Conservation (phyloP, 2,113 vertebrate genomes). For the Osmerus mordax region DNA sequence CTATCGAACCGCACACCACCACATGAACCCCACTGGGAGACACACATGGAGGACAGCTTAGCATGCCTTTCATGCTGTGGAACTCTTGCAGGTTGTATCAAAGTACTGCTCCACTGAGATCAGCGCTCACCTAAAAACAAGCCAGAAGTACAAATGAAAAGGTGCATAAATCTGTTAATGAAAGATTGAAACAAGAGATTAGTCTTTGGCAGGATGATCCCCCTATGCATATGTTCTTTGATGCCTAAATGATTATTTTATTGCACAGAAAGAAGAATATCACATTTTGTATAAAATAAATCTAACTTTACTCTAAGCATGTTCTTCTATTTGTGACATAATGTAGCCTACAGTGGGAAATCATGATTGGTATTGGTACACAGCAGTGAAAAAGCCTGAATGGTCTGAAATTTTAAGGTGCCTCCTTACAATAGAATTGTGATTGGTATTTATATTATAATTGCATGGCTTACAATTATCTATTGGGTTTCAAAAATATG, state of each 20-base stretch:
- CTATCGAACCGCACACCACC: conserved; percentile 30
- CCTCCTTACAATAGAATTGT: too few species aligned
- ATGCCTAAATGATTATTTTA: conserved; percentile 53
- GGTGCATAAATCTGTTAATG: conserved; percentile 41
- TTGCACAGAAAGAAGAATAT: neutral
- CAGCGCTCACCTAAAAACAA: conserved; percentile 46
- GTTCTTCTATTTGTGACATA: neutral
- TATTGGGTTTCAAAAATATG: too few species aligned
- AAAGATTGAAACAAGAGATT: conserved; percentile 39
- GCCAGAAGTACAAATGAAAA: conserved; percentile 30
- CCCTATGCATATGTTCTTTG: conserved; percentile 38
- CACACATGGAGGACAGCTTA: conserved; percentile 62
- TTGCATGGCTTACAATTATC: too few species aligned
- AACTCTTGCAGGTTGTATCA: conserved; percentile 49
- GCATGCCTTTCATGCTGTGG: conserved; percentile 55
- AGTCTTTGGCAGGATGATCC: conserved; percentile 39
- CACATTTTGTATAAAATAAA: neutral
- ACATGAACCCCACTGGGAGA: conserved; percentile 57
- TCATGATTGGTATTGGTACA: neutral
- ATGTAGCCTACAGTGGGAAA: neutral
- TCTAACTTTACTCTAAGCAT: too few species aligned
- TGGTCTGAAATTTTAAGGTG: too few species aligned
- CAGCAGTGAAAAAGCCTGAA: too few species aligned
- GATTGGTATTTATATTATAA: too few species aligned
- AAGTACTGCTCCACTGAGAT: conserved; percentile 38